Conservation (phyloP, 2,113 vertebrate species). For the Percopsis transmontana region DNA sequence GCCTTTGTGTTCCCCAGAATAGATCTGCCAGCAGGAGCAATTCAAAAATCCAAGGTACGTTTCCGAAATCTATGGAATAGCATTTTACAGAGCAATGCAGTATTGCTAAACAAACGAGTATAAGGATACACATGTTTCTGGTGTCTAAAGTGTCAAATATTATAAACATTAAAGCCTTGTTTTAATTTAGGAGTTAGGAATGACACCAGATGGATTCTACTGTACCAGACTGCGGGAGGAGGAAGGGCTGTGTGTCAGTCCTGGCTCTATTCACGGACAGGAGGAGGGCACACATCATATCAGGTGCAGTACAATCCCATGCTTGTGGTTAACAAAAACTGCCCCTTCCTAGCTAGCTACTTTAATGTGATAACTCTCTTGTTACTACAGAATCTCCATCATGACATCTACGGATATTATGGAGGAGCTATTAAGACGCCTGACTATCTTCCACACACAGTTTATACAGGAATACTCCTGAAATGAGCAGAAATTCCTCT, state of each 20-base stretch:
- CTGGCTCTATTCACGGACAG: constrained; percentile 63
- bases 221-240: constrained; percentile 70
- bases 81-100: background rate
- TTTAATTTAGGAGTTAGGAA: constrained; percentile 56
- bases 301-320: constrained; percentile 53
- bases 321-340: background rate
- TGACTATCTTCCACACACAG: constrained; percentile 64
- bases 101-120: background rate
- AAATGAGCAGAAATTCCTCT: background rate
- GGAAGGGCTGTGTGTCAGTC: constrained; percentile 44
- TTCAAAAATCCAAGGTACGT: constrained; percentile 69
- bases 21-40: constrained; percentile 60
- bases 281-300: constrained; percentile 69
- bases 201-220: constrained; percentile 72
- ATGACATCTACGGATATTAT: constrained; percentile 18
- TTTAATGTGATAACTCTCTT: background rate
- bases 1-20: constrained; percentile 64
- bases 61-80: no score
- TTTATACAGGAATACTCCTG: constrained; percentile 71
- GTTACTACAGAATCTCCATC: constrained; percentile 52
- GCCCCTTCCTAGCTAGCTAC: no score
- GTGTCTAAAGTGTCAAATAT: background rate
- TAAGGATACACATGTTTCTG: background rate
- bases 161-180: background rate
- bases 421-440: constrained; percentile 59